Conservation (phyloP, 2,888 invertebrate genomes). For the Rhagonycha lutea region DNA sequence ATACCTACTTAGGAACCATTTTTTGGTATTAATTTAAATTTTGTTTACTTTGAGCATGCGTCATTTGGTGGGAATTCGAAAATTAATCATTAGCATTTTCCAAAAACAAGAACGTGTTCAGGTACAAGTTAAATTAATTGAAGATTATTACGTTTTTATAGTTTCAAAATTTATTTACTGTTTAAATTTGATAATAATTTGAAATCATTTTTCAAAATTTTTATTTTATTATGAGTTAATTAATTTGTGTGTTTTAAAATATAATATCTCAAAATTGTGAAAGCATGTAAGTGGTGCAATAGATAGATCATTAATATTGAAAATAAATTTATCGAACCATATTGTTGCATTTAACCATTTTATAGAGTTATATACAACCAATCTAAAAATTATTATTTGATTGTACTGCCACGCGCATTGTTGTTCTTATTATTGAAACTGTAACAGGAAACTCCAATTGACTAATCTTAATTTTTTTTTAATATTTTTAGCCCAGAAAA, state of each 20-base stretch:
- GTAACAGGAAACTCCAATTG: not conserved
- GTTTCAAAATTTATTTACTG: not conserved
- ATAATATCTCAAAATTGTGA: not conserved
- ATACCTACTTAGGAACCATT: not conserved
- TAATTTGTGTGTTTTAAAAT: not conserved
- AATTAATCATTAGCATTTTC: not conserved
- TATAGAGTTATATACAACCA: not conserved
- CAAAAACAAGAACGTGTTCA: not conserved
- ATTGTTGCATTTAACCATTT: not conserved
- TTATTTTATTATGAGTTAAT: not conserved
- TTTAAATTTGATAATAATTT: not conserved
- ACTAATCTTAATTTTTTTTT: not conserved
- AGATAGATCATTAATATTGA: not conserved
- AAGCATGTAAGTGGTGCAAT: not conserved
- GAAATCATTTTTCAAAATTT: not conserved
- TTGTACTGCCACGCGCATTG: not conserved
- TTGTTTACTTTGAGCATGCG: not conserved
- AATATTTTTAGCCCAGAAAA: not conserved
- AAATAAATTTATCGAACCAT: not conserved
- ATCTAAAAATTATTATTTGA: not conserved
- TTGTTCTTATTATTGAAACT: not conserved
- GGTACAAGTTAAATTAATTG: not conserved
- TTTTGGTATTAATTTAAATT: not conserved
- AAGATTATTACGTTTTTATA: not conserved
- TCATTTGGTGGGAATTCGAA: not conserved